A percentile compares a stretch with the other conserved stretches of the same genome.
These are phyloP conservation scores for Mus spicilegus DNA, from an alignment of 2,113 vertebrate genomes.

Conservation along the genomic window DNA sequence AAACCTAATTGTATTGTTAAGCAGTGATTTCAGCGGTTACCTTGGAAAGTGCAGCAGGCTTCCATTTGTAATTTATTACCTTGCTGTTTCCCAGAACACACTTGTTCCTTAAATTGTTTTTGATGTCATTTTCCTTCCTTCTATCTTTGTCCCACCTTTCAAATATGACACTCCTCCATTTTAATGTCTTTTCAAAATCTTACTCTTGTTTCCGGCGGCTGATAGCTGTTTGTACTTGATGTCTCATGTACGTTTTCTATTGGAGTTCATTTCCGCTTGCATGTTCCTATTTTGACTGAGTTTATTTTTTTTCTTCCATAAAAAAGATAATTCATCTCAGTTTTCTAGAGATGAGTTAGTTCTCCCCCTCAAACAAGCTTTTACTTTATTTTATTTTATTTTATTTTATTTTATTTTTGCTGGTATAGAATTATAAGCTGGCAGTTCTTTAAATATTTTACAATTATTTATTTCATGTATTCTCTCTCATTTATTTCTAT, in stretches of 20 bases:
- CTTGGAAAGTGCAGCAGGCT: background rate
- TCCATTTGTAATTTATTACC: background rate
- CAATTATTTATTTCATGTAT: background rate
- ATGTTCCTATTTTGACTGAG: constrained; percentile 42
- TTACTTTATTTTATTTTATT: background rate
- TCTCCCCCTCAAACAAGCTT: background rate
- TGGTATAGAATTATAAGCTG: constrained; percentile 42
- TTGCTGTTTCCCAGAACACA: background rate
- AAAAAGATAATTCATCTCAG: background rate
- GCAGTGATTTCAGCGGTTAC: background rate
- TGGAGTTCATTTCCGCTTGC: background rate
- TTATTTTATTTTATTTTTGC: background rate
- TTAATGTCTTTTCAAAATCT: background rate
- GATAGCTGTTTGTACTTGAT: background rate
- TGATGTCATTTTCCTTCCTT: background rate
- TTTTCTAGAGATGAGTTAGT: background rate
- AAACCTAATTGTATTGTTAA: background rate
- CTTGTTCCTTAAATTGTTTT: background rate
- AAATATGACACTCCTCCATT: background rate
- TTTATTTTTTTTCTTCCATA: background rate
- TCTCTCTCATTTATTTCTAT: constrained; percentile 34
- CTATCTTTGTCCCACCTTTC: background rate
- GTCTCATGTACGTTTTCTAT: background rate
- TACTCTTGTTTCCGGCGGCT: background rate
- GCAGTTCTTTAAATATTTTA: constrained; percentile 26